phyloP scores from a whole-genome alignment of 2,113 vertebrate genomes.

The Misgurnus mizolepis region DNA sequence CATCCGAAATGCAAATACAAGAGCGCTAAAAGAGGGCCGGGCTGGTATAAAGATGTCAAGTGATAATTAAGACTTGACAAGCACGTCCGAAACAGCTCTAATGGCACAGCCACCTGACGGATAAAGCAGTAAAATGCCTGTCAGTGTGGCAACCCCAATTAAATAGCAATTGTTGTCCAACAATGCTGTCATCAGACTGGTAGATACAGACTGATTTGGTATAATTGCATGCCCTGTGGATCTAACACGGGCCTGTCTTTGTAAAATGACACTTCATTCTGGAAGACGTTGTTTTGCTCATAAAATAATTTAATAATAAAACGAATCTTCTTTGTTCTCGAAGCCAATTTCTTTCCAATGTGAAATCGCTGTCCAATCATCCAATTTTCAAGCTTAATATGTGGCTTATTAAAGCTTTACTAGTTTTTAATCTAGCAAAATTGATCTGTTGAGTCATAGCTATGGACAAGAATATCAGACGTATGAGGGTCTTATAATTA shows the following conservation, averaged over 20 bases:
- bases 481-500: too few species aligned
- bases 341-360: neutral
- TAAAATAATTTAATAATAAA: conserved; percentile 8
- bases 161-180: conserved; percentile 41
- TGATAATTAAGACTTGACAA: conserved; percentile 41
- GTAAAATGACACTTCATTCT: conserved; percentile 31
- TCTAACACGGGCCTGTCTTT: conserved; percentile 14
- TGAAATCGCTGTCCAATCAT: neutral
- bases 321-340: neutral
- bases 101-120: conserved; percentile 35
- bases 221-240: conserved; percentile 39
- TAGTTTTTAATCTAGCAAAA: neutral
- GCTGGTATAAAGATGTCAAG: conserved; percentile 29
- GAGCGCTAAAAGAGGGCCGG: neutral
- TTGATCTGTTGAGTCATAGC: too few species aligned
- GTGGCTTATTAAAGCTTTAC: neutral
- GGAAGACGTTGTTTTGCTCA: neutral
- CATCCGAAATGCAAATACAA: neutral
- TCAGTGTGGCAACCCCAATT: conserved; percentile 44
- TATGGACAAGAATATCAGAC: too few species aligned
- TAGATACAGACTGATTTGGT: conserved; percentile 32
- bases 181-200: conserved; percentile 37
- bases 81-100: conserved; percentile 21
- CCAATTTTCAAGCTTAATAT: neutral
- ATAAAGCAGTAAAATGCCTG: conserved; percentile 28